A percentile compares a stretch with the other conserved stretches of the same genome.
Conservation (phyloP, 2,888 invertebrate species). For the Luperina nickerlii region DNA sequence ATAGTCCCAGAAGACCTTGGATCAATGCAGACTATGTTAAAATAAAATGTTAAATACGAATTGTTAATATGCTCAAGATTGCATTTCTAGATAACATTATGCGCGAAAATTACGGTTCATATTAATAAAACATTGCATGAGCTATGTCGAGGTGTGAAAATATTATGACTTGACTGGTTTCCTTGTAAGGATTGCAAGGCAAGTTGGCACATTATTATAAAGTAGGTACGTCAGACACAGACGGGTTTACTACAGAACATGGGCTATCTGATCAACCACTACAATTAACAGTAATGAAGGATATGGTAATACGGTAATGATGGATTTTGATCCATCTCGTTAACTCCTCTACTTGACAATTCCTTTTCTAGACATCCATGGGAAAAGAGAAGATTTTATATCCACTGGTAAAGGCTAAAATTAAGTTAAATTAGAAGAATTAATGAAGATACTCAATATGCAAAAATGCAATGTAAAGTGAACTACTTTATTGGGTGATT, state of each 20-base stretch:
- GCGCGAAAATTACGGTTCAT: conserved; percentile 33
- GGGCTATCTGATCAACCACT: conserved; percentile 47
- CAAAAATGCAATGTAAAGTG: conserved; percentile 34
- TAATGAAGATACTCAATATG: conserved; percentile 26
- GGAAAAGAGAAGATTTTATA: conserved; percentile 1
- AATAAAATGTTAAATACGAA: conserved; percentile 40
- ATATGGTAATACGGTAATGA: conserved; percentile 48
- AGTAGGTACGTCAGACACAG: conserved; percentile 23
- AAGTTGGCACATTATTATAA: conserved; percentile 29
- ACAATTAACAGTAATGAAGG: conserved; percentile 55
- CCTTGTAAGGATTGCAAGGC: conserved; percentile 44
- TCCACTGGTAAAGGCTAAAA: not conserved
- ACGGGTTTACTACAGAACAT: conserved; percentile 35
- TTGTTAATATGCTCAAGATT: conserved; percentile 34
- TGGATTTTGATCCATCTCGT: conserved; percentile 36
- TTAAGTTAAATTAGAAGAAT: conserved; percentile 5
- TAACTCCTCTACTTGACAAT: conserved; percentile 8
- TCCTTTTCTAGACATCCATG: conserved; percentile 19
- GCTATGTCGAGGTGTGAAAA: conserved; percentile 42
- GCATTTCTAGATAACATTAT: conserved; percentile 31
- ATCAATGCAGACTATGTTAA: conserved; percentile 25
- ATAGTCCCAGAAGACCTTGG: conserved; percentile 47
- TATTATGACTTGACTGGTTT: conserved; percentile 35
- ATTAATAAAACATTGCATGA: conserved; percentile 46
- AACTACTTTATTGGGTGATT: conserved; percentile 42